Evolutionary conservation across 2,888 invertebrate genomes (phyloP), one percentile per base, ranked within the genome.

Genomic region (Synanthedon myopaeformis): DNA sequence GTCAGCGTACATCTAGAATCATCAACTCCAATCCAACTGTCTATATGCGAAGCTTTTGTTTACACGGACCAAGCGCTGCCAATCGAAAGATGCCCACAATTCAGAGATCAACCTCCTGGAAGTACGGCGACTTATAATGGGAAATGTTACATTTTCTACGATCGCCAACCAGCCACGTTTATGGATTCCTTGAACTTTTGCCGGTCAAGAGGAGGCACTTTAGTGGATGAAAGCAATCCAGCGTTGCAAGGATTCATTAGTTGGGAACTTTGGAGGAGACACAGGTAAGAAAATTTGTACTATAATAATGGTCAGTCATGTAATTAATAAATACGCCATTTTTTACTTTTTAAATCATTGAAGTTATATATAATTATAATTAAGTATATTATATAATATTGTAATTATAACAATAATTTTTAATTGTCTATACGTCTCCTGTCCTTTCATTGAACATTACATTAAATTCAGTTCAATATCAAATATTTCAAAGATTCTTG

Each of bases 111-210:
- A 74, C 96, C 96, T 0, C 96, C 96, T 0, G 97, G 97, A 19
- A 95, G 95, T 55, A 93, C 96, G 0, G 96, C 96, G 0, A 96
- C 96, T 0, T 97, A 97, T 86, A 96, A 97, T 67, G 96, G 97
- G 57, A 97, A 96, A 83, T 97, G 97, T 73, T 97, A 97, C 79
- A 95, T 96, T 57, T 97, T 97, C 88, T 96, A 97, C 82, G 95
- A 95, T 72, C 89, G 94, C 11, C 95, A 96, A 70, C 96, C 95
- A 0, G 77, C 93, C 59, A 91, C 90, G 63, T 95, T 96, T 80
- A 89, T 92, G 51, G 95, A 96, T 52, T 93, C 96, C 0, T 79
- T 95, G 8, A 88, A 91, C 0, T 95, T 94, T 79, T 97, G 97
- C 70, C 90, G 93, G 45, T 89, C 91, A 0, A 89, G 96, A 12